phyloP scores from a whole-genome alignment of 2,888 invertebrate genomes.

The Oasisia sp. region DNA sequence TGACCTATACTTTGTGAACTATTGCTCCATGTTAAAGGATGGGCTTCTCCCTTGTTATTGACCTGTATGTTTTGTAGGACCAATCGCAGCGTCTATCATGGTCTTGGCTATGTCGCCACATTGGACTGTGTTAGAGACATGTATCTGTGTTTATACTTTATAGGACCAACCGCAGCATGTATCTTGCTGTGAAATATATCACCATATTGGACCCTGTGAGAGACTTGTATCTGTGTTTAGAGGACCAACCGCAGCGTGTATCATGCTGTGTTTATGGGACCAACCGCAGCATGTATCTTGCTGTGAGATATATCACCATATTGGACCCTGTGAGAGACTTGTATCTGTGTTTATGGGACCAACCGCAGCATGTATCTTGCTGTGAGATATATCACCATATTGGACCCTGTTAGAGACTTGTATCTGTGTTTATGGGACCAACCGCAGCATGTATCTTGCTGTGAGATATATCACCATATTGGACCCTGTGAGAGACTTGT shows the following conservation, averaged over 20 bases:
- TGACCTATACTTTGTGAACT: not conserved
- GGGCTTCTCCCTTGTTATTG: not conserved
- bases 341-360: conserved; percentile 19
- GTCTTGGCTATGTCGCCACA: not conserved
- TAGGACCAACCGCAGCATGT: too few relatives aligned
- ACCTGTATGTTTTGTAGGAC: not conserved
- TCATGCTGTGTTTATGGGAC: too few relatives aligned
- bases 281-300: too few relatives aligned
- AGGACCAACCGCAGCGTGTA: conserved; percentile 78
- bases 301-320: conserved; percentile 88
- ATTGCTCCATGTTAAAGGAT: not conserved
- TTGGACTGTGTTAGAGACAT: not conserved
- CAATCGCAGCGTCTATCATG: not conserved
- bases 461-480: conserved; percentile 88
- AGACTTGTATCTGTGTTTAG: not conserved
- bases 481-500: conserved; percentile 72
- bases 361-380: conserved; percentile 84
- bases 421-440: not conserved
- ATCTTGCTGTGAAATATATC: conserved; percentile 89
- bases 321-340: conserved; percentile 73
- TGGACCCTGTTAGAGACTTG: not conserved
- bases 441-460: conserved; percentile 91
- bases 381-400: not conserved
- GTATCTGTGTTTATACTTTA: too few relatives aligned
- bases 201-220: conserved; percentile 82